Percentiles rank a stretch among this genome's conserved stretches.
Conservation (phyloP, 1,140 invertebrate species). For the Centruroides sculpturatus region DNA sequence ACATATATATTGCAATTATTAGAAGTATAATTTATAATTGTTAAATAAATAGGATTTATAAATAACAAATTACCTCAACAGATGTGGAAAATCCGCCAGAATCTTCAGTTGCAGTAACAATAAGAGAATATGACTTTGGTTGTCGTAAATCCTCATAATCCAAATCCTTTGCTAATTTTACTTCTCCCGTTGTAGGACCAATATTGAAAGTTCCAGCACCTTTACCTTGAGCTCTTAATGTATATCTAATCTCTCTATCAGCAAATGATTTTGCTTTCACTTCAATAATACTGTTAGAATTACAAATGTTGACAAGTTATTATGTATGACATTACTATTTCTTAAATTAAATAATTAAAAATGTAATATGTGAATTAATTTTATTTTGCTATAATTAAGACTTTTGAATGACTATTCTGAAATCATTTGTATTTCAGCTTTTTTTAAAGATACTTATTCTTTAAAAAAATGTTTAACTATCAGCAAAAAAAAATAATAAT, state of each 20-base stretch:
- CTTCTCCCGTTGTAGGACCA: constrained; percentile 78
- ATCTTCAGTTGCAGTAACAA: constrained; percentile 86
- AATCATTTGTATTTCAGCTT: too few relatives aligned
- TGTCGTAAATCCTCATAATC: constrained; percentile 87
- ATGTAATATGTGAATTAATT: too few relatives aligned
- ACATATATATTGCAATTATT: too few relatives aligned
- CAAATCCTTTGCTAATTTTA: constrained; percentile 83
- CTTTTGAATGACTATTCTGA: too few relatives aligned
- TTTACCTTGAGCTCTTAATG: constrained; percentile 78
- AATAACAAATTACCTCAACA: constrained; percentile 43
- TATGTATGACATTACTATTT: not conserved
- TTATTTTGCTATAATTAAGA: too few relatives aligned
- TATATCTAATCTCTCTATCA: constrained; percentile 85
- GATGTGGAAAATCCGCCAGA: constrained; percentile 88
- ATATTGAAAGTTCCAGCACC: constrained; percentile 91
- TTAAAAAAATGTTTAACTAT: too few relatives aligned
- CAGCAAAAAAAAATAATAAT: too few relatives aligned
- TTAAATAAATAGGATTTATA: too few relatives aligned
- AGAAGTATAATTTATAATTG: too few relatives aligned
- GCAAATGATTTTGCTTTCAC: constrained; percentile 92
- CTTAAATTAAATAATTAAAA: not conserved
- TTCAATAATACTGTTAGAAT: constrained; percentile 65
- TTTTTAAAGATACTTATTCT: too few relatives aligned
- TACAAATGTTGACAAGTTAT: not conserved
- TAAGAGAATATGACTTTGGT: constrained; percentile 77